Conservation (phyloP, 1,140 invertebrate genomes). For the Eriosoma lanigerum region DNA sequence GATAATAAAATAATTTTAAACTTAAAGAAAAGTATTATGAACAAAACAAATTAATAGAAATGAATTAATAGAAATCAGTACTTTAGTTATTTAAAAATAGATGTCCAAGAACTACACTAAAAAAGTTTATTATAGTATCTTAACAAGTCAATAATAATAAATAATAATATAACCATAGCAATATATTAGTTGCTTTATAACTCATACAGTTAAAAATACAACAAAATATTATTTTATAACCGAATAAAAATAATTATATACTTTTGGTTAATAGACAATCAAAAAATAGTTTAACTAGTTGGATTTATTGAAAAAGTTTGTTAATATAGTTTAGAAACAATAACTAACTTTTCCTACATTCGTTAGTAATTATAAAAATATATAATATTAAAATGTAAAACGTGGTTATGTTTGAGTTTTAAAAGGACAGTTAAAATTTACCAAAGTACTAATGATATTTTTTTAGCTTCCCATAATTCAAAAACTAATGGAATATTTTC, state of each 20-base stretch:
- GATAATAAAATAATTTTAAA: slow-evolving; percentile 26
- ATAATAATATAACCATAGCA: slow-evolving; percentile 31
- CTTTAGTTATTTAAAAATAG: slow-evolving; percentile 49
- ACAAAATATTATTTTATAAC: slow-evolving; percentile 26
- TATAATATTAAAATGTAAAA: slow-evolving; percentile 40
- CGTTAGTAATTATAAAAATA: slow-evolving; percentile 43
- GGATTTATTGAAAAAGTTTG: slow-evolving; percentile 28
- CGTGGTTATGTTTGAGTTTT: slow-evolving; percentile 17
- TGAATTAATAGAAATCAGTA: slow-evolving; percentile 46
- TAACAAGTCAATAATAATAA: slow-evolving; percentile 39
- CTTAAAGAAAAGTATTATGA: slow-evolving; percentile 9
- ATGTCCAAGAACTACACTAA: slow-evolving; percentile 43
- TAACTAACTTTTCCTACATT: neutral
- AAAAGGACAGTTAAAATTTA: slow-evolving; percentile 35
- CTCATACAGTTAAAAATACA: slow-evolving; percentile 17
- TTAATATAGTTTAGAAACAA: slow-evolving; percentile 5
- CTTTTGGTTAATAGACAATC: slow-evolving; percentile 42
- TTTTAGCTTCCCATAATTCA: slow-evolving; percentile 14
- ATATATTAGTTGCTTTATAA: neutral
- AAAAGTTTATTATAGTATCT: slow-evolving; percentile 35
- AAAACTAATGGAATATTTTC: slow-evolving; percentile 19
- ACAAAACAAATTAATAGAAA: slow-evolving; percentile 30
- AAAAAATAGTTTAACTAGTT: slow-evolving; percentile 1
- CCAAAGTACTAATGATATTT: neutral
- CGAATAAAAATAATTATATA: slow-evolving; percentile 46